phyloP scores from a whole-genome alignment of 2,797 vertebrate species.

The Sebastes goodei region DNA sequence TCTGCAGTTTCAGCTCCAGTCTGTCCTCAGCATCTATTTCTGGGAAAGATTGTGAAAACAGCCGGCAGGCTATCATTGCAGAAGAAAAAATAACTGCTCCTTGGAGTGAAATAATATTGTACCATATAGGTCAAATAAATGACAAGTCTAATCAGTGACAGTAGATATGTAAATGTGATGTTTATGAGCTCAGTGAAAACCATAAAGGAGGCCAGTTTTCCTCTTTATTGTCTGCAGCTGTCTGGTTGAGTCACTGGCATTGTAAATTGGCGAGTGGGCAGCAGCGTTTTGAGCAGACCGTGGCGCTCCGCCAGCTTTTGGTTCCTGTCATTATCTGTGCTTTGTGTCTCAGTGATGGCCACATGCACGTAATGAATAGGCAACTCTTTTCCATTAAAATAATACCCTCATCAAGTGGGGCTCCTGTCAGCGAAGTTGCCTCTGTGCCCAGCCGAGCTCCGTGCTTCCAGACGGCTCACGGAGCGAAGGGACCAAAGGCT shows the following conservation, averaged over 20 bases:
- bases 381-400: slow-evolving; percentile 80
- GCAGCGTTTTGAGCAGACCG: slow-evolving; percentile 32
- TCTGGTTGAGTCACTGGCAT: slow-evolving; percentile 54
- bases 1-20: slow-evolving; percentile 71
- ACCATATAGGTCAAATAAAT: slow-evolving; percentile 53
- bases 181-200: slow-evolving; percentile 47
- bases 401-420: slow-evolving; percentile 77
- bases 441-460: slow-evolving; percentile 54
- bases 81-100: background rate
- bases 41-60: slow-evolving; percentile 66
- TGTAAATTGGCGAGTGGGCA: slow-evolving; percentile 53
- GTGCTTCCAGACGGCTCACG: slow-evolving; percentile 54
- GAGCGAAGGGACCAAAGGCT: slow-evolving; percentile 59
- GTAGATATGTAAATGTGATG: slow-evolving; percentile 49
- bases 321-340: slow-evolving; percentile 76
- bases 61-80: slow-evolving; percentile 31
- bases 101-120: slow-evolving; percentile 32
- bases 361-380: slow-evolving; percentile 76
- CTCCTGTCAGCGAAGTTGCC: slow-evolving; percentile 64
- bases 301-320: slow-evolving; percentile 62
- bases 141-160: slow-evolving; percentile 52
- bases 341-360: slow-evolving; percentile 76
- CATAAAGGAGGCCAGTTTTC: slow-evolving; percentile 41
- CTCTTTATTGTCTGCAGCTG: slow-evolving; percentile 63
- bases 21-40: slow-evolving; percentile 75